Evolutionary conservation across 2,113 vertebrate genomes (phyloP), one percentile per base, ranked within the genome.

Genomic region (Percina caprodes): DNA sequence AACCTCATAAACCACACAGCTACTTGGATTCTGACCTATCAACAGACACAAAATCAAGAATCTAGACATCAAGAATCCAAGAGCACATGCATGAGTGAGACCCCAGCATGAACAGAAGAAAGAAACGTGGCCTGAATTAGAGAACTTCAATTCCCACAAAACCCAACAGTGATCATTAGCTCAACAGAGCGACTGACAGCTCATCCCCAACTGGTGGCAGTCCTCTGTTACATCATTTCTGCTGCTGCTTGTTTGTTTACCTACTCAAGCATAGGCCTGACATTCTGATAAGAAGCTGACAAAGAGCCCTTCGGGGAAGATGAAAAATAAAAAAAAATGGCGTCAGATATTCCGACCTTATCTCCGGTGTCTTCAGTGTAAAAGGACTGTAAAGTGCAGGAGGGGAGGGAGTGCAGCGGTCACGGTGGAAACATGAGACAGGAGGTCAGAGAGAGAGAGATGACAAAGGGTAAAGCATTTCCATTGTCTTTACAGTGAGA

Each of bases 151-250:
- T 85, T 88, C 92, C 87, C 92, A 73, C 45, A 80, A 74, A 86
- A 82, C 30, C 88, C 83, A 82, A 63, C 49, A 79, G 90, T 90
- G 84, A 94, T 93, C 87, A 94, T 93, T 92, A 92, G 91, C 87
- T 89, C 90, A 91, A 83, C 90, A 88, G 82, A 90, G 88, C 90
- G 58, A 86, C 87, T 92, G 93, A 93, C 93, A 92, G 88, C 91
- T 84, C 88, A 84, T 92, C 86, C 88, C 85, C 70, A 77, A 84
- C 74, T 56, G 11, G 66, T 91, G 92, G 88, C 83, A 86, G 71
- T 76, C 88, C 85, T 83, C 84, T 91, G 88, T 90, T 94, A 86
- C 89, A 92, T 93, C 88, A 91, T 91, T 86, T 91, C 79, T 88
- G 75, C 82, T 86, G 63, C 85, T 80, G 77, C 86, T 80, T 82